phyloP scores from a whole-genome alignment of 1,140 invertebrate genomes.

The Zelostemma sp. region DNA sequence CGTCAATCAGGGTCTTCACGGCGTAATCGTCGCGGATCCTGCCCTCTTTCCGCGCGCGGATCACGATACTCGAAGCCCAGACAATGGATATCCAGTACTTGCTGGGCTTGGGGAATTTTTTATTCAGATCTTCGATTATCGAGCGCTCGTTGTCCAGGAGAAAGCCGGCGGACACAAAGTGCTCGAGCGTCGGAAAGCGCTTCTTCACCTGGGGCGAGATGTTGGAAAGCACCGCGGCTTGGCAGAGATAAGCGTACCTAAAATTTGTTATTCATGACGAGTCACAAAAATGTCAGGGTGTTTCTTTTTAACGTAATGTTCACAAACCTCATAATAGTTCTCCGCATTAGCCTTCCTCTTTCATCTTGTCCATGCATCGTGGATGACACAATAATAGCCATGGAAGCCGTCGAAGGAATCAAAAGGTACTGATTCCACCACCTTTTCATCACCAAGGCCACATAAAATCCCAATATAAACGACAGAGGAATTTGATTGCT shows the following conservation, averaged over 20 bases:
- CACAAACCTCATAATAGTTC: slow-evolving; percentile 84
- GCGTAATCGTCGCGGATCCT: slow-evolving; percentile 77
- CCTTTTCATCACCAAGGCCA: slow-evolving; percentile 90
- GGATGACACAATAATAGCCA: slow-evolving; percentile 86
- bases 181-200: slow-evolving; percentile 90
- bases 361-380: slow-evolving; percentile 86
- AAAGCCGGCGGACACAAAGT: slow-evolving; percentile 89
- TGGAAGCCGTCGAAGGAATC: slow-evolving; percentile 85
- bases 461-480: slow-evolving; percentile 93
- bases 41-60: slow-evolving; percentile 88
- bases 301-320: too few species aligned
- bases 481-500: slow-evolving; percentile 85
- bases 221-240: slow-evolving; percentile 85
- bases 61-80: slow-evolving; percentile 92
- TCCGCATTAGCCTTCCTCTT: slow-evolving; percentile 85
- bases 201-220: slow-evolving; percentile 92
- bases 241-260: slow-evolving; percentile 82
- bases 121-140: slow-evolving; percentile 84
- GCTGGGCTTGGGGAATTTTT: slow-evolving; percentile 87
- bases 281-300: too few species aligned
- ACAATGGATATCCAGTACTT: slow-evolving; percentile 97
- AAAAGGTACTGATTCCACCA: slow-evolving; percentile 93
- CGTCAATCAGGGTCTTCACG: slow-evolving; percentile 91
- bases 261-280: too few species aligned
- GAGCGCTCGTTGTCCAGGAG: slow-evolving; percentile 87